Conservation (phyloP, 1,140 invertebrate species). For the Holcopasites calliopsidis region DNA sequence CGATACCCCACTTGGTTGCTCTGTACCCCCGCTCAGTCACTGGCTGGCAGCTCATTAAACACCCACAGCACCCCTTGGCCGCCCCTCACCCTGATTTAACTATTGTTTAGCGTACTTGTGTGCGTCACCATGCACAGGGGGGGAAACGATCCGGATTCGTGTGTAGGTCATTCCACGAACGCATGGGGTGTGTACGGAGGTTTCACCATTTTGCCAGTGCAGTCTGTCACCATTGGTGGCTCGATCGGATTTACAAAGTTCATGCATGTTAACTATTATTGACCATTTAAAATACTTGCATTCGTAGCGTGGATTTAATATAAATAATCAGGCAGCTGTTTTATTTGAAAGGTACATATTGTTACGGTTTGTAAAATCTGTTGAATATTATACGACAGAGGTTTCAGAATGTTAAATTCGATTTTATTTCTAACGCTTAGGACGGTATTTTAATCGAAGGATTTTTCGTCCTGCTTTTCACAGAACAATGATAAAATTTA, state of each 20-base stretch:
- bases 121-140: conserved; percentile 40
- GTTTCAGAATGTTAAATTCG: not conserved
- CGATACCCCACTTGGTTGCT: not conserved
- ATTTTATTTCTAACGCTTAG: not conserved
- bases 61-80: conserved; percentile 74
- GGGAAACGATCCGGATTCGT: no score
- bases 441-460: not conserved
- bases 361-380: no score
- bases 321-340: no score
- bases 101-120: conserved; percentile 69
- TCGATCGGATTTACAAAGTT: not conserved
- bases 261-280: no score
- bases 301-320: no score
- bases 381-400: no score
- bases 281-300: no score
- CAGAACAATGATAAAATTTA: not conserved
- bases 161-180: conserved; percentile 9
- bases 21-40: conserved; percentile 59
- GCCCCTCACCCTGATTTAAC: conserved; percentile 74
- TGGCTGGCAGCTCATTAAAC: conserved; percentile 78
- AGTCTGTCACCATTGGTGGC: conserved; percentile 11
- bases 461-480: not conserved
- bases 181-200: conserved; percentile 2
- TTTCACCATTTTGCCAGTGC: conserved; percentile 16
- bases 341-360: no score